phyloP scores from a whole-genome alignment of 2,888 invertebrate genomes.

The Pyrrhosoma nymphula region DNA sequence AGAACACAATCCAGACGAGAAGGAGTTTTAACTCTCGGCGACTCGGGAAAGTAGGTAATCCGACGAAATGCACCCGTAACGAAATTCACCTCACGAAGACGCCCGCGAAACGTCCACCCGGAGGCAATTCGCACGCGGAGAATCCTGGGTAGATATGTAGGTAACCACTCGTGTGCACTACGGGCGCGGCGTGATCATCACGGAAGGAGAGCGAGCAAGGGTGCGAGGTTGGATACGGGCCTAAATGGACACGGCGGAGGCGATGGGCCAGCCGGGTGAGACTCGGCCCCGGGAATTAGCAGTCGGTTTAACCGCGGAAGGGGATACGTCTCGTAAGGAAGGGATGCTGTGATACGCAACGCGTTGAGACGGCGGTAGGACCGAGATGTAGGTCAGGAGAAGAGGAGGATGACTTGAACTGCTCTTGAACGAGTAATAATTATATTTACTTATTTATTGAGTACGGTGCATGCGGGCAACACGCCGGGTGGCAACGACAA shows the following conservation, averaged over 20 bases:
- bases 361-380: not conserved
- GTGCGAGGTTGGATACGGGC: not conserved
- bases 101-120: not conserved
- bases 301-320: not conserved
- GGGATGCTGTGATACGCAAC: not conserved
- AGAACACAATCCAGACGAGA: not conserved
- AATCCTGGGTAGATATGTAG: not conserved
- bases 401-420: not conserved
- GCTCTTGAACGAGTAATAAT: too few relatives aligned
- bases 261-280: not conserved
- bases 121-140: not conserved
- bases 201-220: not conserved
- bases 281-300: not conserved
- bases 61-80: not conserved
- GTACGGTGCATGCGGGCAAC: too few relatives aligned
- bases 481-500: too few relatives aligned
- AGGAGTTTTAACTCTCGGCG: not conserved
- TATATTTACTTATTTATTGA: too few relatives aligned
- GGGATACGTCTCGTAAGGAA: not conserved
- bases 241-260: not conserved
- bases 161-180: not conserved
- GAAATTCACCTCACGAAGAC: not conserved
- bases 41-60: not conserved
- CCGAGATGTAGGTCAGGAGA: not conserved
- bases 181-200: not conserved